Evolutionary conservation across 2,797 vertebrate genomes (phyloP).

Genomic region (Pangasius krempfi): DNA sequence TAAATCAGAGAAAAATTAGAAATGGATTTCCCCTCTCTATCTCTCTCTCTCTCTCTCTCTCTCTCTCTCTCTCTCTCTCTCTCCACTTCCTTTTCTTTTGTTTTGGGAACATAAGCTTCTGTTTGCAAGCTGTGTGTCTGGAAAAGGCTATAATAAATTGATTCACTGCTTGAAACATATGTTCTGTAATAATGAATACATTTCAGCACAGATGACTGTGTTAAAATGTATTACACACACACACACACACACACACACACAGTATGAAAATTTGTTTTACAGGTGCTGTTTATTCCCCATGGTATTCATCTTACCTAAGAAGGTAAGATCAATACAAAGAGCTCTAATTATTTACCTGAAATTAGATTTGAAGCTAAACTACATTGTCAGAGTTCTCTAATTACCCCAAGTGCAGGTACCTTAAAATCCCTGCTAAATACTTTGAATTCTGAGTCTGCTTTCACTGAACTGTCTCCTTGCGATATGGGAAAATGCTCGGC

Average conservation of each 20-base stretch:
- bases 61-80: background rate
- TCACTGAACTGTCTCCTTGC: background rate
- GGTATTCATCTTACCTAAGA: background rate
- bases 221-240: background rate
- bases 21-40: conserved; percentile 5
- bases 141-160: background rate
- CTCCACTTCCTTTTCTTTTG: background rate
- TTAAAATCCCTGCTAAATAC: background rate
- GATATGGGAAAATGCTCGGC: background rate
- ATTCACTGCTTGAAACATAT: background rate
- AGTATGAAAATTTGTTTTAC: background rate
- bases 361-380: background rate
- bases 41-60: background rate
- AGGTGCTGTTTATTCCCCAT: background rate
- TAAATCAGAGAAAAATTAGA: conserved; percentile 36
- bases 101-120: background rate
- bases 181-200: background rate
- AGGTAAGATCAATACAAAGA: too few relatives aligned
- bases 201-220: background rate
- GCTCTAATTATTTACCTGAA: background rate
- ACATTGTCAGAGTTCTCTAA: background rate
- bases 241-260: too few relatives aligned
- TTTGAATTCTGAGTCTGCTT: background rate
- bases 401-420: background rate
- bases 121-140: conserved; percentile 1